A percentile compares a stretch with the other conserved stretches of the same genome.
Conservation (phyloP, 2,888 invertebrate genomes). For the Drosophila paranaensis region DNA sequence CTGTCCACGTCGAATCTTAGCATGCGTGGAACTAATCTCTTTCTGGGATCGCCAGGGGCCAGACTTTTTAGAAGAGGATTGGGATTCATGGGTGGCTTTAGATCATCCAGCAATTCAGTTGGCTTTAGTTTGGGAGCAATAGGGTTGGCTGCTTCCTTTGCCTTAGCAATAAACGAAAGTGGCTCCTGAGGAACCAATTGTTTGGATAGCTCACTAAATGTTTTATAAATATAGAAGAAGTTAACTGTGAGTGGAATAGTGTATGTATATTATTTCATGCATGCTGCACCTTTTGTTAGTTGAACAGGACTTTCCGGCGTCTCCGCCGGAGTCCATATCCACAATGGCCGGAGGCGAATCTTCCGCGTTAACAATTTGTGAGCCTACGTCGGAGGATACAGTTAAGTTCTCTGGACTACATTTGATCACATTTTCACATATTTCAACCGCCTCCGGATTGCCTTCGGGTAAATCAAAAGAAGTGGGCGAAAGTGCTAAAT, state of each 20-base stretch:
- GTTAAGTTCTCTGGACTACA: no score
- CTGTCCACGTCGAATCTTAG: neutral
- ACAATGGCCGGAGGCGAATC: no score
- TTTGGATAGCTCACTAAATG: neutral
- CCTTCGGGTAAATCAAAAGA: no score
- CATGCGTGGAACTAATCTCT: neutral
- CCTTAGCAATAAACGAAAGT: conserved; percentile 20
- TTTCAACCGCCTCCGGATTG: no score
- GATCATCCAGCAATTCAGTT: neutral
- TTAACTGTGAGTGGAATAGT: neutral
- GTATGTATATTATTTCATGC: neutral
- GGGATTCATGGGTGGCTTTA: neutral
- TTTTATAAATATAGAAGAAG: neutral
- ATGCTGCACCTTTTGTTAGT: neutral
- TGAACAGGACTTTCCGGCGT: no score
- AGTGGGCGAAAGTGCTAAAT: no score
- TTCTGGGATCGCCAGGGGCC: neutral
- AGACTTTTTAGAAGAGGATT: no score
- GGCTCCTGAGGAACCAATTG: neutral
- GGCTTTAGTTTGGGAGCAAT: neutral
- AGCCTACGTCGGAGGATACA: no score
- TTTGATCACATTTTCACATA: no score
- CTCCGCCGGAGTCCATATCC: neutral
- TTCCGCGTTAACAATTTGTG: no score
- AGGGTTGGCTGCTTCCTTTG: conserved; percentile 16